Evolutionary conservation across 2,888 invertebrate species (phyloP).

Genomic region (Philereme transversata): DNA sequence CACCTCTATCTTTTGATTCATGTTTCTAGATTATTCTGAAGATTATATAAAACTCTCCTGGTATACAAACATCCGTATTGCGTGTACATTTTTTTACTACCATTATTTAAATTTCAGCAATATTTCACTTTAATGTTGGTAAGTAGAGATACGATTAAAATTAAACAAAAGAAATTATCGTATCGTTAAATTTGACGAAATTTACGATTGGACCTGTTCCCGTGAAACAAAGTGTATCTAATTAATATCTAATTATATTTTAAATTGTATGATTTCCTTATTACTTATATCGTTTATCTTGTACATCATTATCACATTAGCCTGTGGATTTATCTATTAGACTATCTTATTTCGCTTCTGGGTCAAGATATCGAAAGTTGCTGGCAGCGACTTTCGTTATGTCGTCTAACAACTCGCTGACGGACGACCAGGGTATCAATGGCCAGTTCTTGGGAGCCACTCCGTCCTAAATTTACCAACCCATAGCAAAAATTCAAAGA

Average conservation of each 20-base stretch:
- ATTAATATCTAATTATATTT: conserved; percentile 18
- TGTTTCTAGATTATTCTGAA: conserved; percentile 16
- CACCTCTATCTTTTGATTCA: conserved; percentile 9
- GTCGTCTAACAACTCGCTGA: too few species aligned
- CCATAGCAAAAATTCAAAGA: too few species aligned
- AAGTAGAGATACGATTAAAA: conserved; percentile 9
- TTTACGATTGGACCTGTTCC: conserved; percentile 17
- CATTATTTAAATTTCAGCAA: conserved; percentile 21
- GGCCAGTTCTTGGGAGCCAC: too few species aligned
- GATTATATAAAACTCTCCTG: too few species aligned
- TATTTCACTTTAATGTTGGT: conserved; percentile 26
- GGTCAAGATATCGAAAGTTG: too few species aligned
- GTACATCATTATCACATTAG: too few species aligned
- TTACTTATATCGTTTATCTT: not conserved
- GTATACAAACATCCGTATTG: not conserved
- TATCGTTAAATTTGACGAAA: not conserved
- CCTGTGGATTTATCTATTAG: too few species aligned
- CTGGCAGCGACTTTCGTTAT: too few species aligned
- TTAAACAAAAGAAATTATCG: conserved; percentile 19
- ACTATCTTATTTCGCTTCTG: too few species aligned
- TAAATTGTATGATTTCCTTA: conserved; percentile 22
- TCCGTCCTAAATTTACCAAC: too few species aligned
- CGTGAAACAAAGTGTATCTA: conserved; percentile 27
- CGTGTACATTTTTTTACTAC: conserved; percentile 9
- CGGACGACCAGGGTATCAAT: too few species aligned